Evolutionary conservation across 1,140 invertebrate species (phyloP).

Genomic region (Drosophila subobscura): DNA sequence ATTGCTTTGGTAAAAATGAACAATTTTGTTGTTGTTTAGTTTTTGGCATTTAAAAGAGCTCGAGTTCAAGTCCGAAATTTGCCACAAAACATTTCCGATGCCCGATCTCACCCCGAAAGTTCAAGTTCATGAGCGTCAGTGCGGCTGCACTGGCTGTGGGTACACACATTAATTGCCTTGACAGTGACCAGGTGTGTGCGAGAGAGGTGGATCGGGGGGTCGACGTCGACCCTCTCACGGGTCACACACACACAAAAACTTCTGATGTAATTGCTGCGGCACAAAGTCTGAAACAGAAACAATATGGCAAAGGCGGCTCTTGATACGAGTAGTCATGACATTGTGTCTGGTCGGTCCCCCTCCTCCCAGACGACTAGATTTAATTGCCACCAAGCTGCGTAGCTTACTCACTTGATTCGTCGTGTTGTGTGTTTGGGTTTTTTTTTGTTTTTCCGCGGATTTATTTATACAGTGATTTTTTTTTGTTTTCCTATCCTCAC

Average conservation of each 20-base stretch:
- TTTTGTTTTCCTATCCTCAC: constrained; percentile 29
- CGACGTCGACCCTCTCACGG: constrained; percentile 26
- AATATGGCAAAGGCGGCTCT: constrained; percentile 37
- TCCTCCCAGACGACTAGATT: constrained; percentile 27
- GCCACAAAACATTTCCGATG: constrained; percentile 43
- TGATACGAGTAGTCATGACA: constrained; percentile 32
- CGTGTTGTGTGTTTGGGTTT: background rate
- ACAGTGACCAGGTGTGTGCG: constrained; percentile 43
- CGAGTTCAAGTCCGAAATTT: constrained; percentile 34
- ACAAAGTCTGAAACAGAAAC: constrained; percentile 35
- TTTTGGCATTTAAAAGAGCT: constrained; percentile 32
- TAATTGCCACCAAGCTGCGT: constrained; percentile 59
- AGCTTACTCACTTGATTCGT: constrained; percentile 46
- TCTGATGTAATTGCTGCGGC: constrained; percentile 49
- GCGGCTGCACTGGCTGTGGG: constrained; percentile 14
- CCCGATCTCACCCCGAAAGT: constrained; percentile 25
- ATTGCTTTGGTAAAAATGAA: constrained; percentile 12
- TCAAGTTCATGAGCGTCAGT: constrained; percentile 52
- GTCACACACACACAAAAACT: constrained; percentile 35
- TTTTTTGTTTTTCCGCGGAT: constrained; percentile 13
- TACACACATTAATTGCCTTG: constrained; percentile 43
- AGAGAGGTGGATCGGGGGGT: background rate
- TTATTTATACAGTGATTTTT: constrained; percentile 23
- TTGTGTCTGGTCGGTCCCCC: constrained; percentile 25
- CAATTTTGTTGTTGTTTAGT: constrained; percentile 21